Conservation (phyloP, 1,140 invertebrate species). For the Bradynema listronoti region DNA sequence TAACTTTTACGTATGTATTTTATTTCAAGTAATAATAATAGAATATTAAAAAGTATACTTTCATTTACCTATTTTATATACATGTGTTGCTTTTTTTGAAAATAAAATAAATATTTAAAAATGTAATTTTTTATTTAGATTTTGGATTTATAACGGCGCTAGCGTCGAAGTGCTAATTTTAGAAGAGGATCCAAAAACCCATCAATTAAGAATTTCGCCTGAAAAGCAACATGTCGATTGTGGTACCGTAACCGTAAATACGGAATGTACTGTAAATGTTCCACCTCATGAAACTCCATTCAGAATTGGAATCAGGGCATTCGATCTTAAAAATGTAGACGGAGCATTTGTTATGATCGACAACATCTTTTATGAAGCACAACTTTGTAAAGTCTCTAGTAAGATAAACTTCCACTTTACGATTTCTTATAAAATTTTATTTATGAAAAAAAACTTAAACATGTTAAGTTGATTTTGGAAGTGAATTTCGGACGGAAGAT, state of each 20-base stretch:
- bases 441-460: neutral
- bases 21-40: no score
- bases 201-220: slow-evolving; percentile 28
- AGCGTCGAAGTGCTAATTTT: slow-evolving; percentile 51
- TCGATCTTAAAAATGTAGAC: slow-evolving; percentile 47
- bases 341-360: slow-evolving; percentile 55
- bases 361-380: slow-evolving; percentile 52
- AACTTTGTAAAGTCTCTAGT: slow-evolving; percentile 53
- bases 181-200: slow-evolving; percentile 31
- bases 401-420: slow-evolving; percentile 10
- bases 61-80: no score
- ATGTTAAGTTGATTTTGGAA: slow-evolving; percentile 51
- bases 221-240: slow-evolving; percentile 49
- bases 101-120: slow-evolving; percentile 1
- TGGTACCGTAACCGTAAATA: slow-evolving; percentile 49
- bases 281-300: slow-evolving; percentile 44
- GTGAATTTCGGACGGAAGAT: slow-evolving; percentile 33
- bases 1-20: slow-evolving; percentile 46
- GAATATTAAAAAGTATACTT: no score
- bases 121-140: slow-evolving; percentile 31
- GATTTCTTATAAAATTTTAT: slow-evolving; percentile 1
- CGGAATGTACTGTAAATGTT: slow-evolving; percentile 48
- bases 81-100: slow-evolving; percentile 18
- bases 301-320: slow-evolving; percentile 47
- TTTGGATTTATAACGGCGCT: slow-evolving; percentile 55